Conservation (phyloP, 2,797 vertebrate genomes). For the Myotis planiceps region DNA sequence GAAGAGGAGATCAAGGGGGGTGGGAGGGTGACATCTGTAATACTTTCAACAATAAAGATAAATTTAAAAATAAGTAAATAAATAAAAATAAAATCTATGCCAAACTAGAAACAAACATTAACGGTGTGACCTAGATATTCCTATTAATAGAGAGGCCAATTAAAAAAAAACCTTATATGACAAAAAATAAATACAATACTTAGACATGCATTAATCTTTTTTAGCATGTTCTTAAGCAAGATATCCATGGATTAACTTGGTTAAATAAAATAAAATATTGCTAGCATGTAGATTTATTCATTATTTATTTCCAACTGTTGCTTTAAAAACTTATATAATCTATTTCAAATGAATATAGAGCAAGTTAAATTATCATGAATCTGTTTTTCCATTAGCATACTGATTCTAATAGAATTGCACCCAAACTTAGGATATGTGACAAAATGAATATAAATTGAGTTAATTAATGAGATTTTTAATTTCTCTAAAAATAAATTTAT, state of each 20-base stretch:
- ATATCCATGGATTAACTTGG: background rate
- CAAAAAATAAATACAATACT: background rate
- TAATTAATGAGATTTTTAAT: constrained; percentile 55
- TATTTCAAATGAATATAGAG: constrained; percentile 64
- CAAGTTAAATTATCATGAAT: constrained; percentile 57
- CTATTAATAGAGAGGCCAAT: background rate
- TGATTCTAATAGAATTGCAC: constrained; percentile 58
- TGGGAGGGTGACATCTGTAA: background rate
- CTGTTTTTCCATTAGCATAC: constrained; percentile 53
- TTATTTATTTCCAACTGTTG: constrained; percentile 7
- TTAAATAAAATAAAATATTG: constrained; percentile 3
- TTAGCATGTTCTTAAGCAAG: constrained; percentile 31
- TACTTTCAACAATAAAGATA: background rate
- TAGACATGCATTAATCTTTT: background rate
- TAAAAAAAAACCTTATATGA: background rate
- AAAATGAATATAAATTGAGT: constrained; percentile 41
- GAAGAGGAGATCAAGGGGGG: no score
- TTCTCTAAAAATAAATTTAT: constrained; percentile 52
- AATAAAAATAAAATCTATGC: background rate
- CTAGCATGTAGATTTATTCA: constrained; percentile 28
- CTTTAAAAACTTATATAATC: constrained; percentile 43
- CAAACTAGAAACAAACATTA: background rate
- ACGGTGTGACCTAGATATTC: background rate
- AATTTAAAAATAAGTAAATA: background rate
- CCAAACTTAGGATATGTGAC: constrained; percentile 47